A percentile compares a stretch with the other conserved stretches of the same genome.
phyloP scores from a whole-genome alignment of 2,797 vertebrate genomes.

The Danio jaintianensis region DNA sequence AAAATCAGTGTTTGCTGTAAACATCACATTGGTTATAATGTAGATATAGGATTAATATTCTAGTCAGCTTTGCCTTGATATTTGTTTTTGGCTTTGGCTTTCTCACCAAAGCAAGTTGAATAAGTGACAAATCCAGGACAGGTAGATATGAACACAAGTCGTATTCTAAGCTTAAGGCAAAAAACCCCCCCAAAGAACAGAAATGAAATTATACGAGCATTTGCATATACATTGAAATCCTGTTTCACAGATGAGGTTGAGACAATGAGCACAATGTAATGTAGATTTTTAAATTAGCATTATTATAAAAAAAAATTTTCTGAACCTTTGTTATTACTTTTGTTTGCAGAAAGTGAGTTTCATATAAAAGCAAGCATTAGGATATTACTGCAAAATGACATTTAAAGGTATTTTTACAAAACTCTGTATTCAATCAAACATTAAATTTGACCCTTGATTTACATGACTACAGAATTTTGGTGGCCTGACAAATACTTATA shows the following conservation, averaged over 20 bases:
- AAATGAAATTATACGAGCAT: constrained; percentile 27
- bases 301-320: no score
- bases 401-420: constrained; percentile 22
- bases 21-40: constrained; percentile 17
- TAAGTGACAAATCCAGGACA: not conserved
- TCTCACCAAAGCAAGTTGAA: not conserved
- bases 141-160: not conserved
- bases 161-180: constrained; percentile 5
- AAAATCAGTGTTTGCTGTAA: constrained; percentile 10
- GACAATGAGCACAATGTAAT: not conserved
- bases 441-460: no score
- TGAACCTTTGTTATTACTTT: constrained; percentile 5
- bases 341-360: constrained; percentile 11
- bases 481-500: no score
- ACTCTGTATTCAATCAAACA: no score
- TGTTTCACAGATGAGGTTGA: not conserved
- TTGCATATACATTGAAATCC: constrained; percentile 41
- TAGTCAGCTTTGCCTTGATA: not conserved
- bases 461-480: no score
- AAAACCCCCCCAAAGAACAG: not conserved
- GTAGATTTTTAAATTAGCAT: constrained; percentile 10
- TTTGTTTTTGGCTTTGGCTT: not conserved
- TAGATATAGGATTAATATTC: not conserved
- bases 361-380: constrained; percentile 3
- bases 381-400: constrained; percentile 21